Evolutionary conservation across 2,113 vertebrate genomes (phyloP).

Genomic region (Proterorhinus semilunaris): DNA sequence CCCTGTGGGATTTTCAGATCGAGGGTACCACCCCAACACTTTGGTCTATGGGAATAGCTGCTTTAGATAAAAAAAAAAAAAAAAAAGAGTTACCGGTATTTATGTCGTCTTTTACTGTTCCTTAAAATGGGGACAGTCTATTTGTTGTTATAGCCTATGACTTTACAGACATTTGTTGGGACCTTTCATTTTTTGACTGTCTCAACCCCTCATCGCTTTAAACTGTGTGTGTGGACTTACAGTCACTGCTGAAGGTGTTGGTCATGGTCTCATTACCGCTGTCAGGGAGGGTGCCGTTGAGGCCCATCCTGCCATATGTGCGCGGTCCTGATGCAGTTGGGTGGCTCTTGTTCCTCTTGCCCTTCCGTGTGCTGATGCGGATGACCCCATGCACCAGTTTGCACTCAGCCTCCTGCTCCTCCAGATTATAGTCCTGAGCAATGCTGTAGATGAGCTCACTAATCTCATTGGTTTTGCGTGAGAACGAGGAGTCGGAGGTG

Average conservation of each 20-base stretch:
- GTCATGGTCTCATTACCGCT: slow-evolving; percentile 94
- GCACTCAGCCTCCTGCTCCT: slow-evolving; percentile 96
- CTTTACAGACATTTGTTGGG: too few relatives aligned
- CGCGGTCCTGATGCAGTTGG: slow-evolving; percentile 63
- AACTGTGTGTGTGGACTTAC: slow-evolving; percentile 63
- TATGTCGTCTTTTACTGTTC: too few relatives aligned
- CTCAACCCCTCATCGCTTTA: too few relatives aligned
- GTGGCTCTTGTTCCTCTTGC: slow-evolving; percentile 67
- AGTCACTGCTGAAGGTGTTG: slow-evolving; percentile 87
- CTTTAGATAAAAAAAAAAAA: too few relatives aligned
- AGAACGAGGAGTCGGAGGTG: slow-evolving; percentile 94
- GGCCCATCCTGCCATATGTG: slow-evolving; percentile 56
- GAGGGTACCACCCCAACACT: too few relatives aligned
- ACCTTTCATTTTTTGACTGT: too few relatives aligned
- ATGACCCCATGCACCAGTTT: slow-evolving; percentile 94
- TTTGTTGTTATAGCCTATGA: too few relatives aligned
- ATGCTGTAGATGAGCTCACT: slow-evolving; percentile 97
- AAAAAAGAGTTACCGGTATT: too few relatives aligned
- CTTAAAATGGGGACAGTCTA: too few relatives aligned
- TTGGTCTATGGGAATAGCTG: too few relatives aligned
- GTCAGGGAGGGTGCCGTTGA: slow-evolving; percentile 81
- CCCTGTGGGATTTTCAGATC: too few relatives aligned
- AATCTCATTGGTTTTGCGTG: slow-evolving; percentile 97
- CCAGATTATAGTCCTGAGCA: slow-evolving; percentile 95
- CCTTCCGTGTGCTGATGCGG: slow-evolving; percentile 93